Evolutionary conservation across 2,888 invertebrate genomes (phyloP), one percentile per base, ranked within the genome.

Genomic region (Eremobia ochroleuca): DNA sequence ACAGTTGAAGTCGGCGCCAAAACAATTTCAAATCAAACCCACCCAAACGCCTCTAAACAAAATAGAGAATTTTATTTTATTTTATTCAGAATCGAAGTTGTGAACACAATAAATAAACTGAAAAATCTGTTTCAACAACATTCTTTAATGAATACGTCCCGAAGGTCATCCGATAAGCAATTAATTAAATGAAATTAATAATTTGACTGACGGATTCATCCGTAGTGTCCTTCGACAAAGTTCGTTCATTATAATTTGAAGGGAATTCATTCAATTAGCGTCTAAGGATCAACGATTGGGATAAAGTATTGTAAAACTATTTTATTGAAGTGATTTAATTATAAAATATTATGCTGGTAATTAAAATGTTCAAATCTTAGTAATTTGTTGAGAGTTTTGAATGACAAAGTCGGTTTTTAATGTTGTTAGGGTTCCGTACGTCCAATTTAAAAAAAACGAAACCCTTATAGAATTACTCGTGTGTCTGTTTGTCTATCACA

Each of bases 121-220:
- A 31, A 73, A 67, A 64, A 85, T 59, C 64, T 81, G 74, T 73
- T 73, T 11, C 49, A 55, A 85, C 5, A 67, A 59, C 13, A n/a
- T 65, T 84, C 70, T 73, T 86, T 67, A 76, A 82, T 77, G 70
- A 86, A 83, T 81, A 62, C 85, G 31, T 59, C 67, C 61, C 40
- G 15, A 83, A 73, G 65, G 77, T 71, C 65, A 86, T 73, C 46
- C 78, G 73, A 75, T 86, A 73, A 73, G 43, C 59, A 72, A 58
- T 85, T 85, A 40, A 52, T 80, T 79, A 28, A 59, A 66, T 46
- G 9, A 66, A 73, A 71, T 70, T 55, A 82, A 61, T 61, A 77
- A 80, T 73, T 72, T 75, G 68, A 74, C 73, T 73, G 66, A 73
- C 34, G 61, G 71, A 73, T 83, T 75, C 28, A 37, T 52, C 11